Base-by-base conservation (phyloP, 2,888 invertebrate species). In the Lasioglossum marginatum region DNA sequence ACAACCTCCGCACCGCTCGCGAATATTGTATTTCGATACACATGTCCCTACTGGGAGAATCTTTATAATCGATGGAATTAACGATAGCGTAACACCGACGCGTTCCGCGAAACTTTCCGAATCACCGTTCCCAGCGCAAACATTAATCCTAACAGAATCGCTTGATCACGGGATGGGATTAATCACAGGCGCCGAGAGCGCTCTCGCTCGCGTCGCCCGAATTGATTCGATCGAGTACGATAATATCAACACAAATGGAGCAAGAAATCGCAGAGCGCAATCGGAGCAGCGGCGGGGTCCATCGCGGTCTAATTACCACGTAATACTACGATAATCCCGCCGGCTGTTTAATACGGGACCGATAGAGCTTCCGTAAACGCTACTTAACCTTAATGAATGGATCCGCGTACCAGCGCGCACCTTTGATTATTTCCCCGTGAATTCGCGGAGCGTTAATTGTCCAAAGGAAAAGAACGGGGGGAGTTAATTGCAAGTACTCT, bases 261-360 rank as follows among this genome's bases (percentile, higher is more conserved):
- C 31, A 80, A 85, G 81, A 76, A 72, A 68, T 73, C 37, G 66
- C 40, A 2, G 68, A 70, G 72, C 40, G 37, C 71, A 63, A 70
- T 76, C 43, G 66, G 34, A 78, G 48, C 48, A 12, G n/a, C n/a
- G 57, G 66, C 37, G 77, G 37, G 71, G 37, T 66, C 78, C 74
- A 71, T 75, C 37, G 77, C 48, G 48, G 81, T 81, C 80, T 88
- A 89, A 89, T 88, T 87, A 87, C 66, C 83, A 86, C 81, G 78
- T 88, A 89, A 89, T 82, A 70, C 70, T 23, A 66, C 70, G 74
- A 83, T 89, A 89, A 88, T 87, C 87, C 81, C 57, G 45, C 66
- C 48, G 72, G 16, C 77, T 68, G 72, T 79, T 76, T 81, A 79
- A 85, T 78, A 52, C 77, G 40, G 80, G 83, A 71, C 73, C 75